Conservation (phyloP, 2,797 vertebrate species). For the Esox masquinongy region DNA sequence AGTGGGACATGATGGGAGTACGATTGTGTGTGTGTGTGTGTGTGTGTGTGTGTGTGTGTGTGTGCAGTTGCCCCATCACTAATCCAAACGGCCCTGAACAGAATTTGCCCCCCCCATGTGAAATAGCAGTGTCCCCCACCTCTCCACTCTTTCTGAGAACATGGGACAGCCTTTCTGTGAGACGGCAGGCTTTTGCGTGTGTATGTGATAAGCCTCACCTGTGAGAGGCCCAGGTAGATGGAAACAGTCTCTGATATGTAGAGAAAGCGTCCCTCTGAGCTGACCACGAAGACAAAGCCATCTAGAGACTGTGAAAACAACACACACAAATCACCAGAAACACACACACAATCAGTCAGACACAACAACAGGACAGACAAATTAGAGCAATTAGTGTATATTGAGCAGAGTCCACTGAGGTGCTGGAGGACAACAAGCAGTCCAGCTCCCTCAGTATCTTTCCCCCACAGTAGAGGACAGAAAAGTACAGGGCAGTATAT, state of each 20-base stretch:
- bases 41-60: constrained; percentile 5
- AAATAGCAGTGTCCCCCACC: too few relatives aligned
- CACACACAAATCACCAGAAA: constrained; percentile 32
- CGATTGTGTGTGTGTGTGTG: neutral
- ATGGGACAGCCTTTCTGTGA: constrained; percentile 7
- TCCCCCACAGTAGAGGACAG: neutral
- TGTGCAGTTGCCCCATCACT: too few relatives aligned
- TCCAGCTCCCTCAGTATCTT: constrained; percentile 52
- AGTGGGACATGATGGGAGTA: neutral
- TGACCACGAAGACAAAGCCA: constrained; percentile 90
- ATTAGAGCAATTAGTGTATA: constrained; percentile 76
- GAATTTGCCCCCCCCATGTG: too few relatives aligned
- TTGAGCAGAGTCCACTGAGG: constrained; percentile 75
- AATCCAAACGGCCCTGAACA: too few relatives aligned
- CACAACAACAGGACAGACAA: constrained; percentile 69
- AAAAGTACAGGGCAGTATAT: neutral
- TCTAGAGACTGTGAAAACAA: constrained; percentile 81
- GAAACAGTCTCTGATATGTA: constrained; percentile 94
- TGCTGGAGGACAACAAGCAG: constrained; percentile 62
- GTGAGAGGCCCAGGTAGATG: constrained; percentile 91
- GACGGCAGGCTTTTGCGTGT: neutral
- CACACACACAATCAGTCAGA: constrained; percentile 30
- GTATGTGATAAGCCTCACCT: constrained; percentile 72
- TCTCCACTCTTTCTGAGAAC: too few relatives aligned
- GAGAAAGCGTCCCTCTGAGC: constrained; percentile 88